Evolutionary conservation across 2,888 invertebrate species (phyloP).

Genomic region (Drosophila cracens): DNA sequence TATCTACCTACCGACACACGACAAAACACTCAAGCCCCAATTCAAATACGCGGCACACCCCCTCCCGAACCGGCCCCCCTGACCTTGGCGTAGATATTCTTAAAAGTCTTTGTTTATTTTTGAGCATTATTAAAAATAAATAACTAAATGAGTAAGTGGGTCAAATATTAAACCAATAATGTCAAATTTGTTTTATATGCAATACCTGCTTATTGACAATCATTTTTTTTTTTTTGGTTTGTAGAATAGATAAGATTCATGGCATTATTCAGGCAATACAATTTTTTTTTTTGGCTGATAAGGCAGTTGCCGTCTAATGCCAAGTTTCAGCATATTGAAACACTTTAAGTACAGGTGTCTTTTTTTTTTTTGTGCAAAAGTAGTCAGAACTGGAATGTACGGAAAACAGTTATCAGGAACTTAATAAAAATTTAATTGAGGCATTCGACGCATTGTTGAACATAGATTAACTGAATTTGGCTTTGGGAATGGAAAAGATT

Average conservation of each 20-base stretch:
- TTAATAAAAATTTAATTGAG: background rate
- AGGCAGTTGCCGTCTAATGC: constrained; percentile 36
- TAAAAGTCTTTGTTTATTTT: constrained; percentile 41
- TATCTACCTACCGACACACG: constrained; percentile 20
- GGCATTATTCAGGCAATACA: constrained; percentile 22
- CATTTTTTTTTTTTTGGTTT: background rate
- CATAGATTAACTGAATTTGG: background rate
- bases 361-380: background rate
- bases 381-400: background rate
- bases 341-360: background rate
- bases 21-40: background rate
- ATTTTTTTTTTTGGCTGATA: constrained; percentile 25
- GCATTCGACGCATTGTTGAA: background rate
- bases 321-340: constrained; percentile 3
- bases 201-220: constrained; percentile 1
- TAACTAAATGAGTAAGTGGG: constrained; percentile 46
- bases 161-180: constrained; percentile 43
- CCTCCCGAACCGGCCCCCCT: background rate
- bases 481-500: too few species aligned
- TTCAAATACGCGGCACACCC: background rate
- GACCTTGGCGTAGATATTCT: constrained; percentile 39
- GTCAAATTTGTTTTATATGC: constrained; percentile 9
- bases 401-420: background rate
- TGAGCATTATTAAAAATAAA: constrained; percentile 36
- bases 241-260: constrained; percentile 41